Percentiles rank a stretch among this genome's conserved stretches.
phyloP scores from a whole-genome alignment of 2,797 vertebrate genomes.

The Furcifer pardalis region DNA sequence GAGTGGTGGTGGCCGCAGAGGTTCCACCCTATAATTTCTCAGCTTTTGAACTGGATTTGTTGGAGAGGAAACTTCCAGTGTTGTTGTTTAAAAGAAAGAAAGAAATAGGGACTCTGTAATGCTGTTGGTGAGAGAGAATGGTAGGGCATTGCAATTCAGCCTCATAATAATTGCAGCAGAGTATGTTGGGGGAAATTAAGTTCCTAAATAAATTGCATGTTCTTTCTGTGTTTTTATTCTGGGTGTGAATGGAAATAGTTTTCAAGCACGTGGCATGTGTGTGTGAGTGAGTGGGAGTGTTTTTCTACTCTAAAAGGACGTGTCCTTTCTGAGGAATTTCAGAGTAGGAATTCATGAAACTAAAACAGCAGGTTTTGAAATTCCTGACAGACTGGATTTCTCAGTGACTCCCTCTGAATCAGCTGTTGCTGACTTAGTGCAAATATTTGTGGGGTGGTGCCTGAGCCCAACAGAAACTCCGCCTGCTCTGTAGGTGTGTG shows the following conservation, averaged over 20 bases:
- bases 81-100: no score
- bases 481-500: slow-evolving; percentile 43
- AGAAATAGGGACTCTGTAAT: no score
- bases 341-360: background rate
- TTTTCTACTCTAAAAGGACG: slow-evolving; percentile 6
- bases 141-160: background rate
- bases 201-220: no score
- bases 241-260: slow-evolving; percentile 2
- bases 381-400: slow-evolving; percentile 46
- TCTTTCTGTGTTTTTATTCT: background rate
- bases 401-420: slow-evolving; percentile 49
- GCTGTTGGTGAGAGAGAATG: no score
- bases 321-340: slow-evolving; percentile 50
- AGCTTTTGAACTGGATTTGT: background rate
- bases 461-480: slow-evolving; percentile 29
- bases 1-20: background rate
- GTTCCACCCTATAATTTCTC: background rate
- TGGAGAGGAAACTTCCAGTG: background rate
- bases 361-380: slow-evolving; percentile 10
- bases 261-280: background rate
- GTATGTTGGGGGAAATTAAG: background rate
- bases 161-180: background rate
- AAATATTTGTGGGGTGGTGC: slow-evolving; percentile 45
- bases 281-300: background rate
- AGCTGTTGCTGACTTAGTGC: slow-evolving; percentile 46